Conservation (phyloP, 2,113 vertebrate species). For the Fulmarus glacialis region DNA sequence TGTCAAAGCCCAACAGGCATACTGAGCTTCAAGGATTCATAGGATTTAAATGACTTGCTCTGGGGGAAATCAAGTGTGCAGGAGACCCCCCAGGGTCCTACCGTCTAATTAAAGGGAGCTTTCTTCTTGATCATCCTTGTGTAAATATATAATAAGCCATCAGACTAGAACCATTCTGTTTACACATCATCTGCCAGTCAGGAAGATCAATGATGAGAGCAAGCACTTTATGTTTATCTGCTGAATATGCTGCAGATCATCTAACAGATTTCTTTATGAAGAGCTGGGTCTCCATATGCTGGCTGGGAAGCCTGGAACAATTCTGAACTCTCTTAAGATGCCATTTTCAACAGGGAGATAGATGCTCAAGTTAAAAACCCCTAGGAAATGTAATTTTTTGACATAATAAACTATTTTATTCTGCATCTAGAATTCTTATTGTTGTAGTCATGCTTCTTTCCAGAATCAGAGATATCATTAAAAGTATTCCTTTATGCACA, state of each 20-base stretch:
- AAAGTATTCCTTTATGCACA: neutral
- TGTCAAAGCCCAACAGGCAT: neutral
- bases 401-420: neutral
- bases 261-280: conserved; percentile 33
- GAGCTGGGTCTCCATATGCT: neutral
- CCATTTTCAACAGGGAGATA: neutral
- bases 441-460: neutral
- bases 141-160: conserved; percentile 30
- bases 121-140: conserved; percentile 3
- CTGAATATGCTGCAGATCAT: conserved; percentile 27
- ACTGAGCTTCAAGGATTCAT: neutral
- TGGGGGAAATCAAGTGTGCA: conserved; percentile 22
- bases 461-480: neutral
- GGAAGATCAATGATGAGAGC: neutral
- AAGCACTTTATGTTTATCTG: conserved; percentile 24
- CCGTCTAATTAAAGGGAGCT: conserved; percentile 42
- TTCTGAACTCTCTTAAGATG: neutral
- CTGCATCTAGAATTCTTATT: neutral
- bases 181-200: conserved; percentile 25
- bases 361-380: neutral
- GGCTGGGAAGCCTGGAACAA: neutral
- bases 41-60: conserved; percentile 41
- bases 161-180: conserved; percentile 23
- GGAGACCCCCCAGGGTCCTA: neutral
- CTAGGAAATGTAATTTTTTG: neutral